A percentile compares a stretch with the other conserved stretches of the same genome.
These are phyloP conservation scores for Epistrophe eligans DNA, from an alignment of 2,888 invertebrate species.

Conservation along the genomic window DNA sequence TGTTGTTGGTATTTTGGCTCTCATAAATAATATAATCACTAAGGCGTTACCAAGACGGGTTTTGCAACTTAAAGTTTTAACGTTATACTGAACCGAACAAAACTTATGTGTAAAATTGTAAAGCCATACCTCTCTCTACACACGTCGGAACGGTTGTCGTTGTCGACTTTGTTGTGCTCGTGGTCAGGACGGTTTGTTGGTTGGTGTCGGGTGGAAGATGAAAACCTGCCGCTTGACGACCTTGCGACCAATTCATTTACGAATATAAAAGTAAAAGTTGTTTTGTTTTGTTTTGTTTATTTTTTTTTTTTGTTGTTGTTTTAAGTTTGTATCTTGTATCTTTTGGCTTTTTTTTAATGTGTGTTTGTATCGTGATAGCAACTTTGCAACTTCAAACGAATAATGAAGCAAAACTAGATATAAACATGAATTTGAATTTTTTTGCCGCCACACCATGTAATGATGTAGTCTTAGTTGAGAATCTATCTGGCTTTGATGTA, in stretches of 20 bases:
- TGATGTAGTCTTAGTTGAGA: conserved; percentile 34
- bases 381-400: conserved; percentile 34
- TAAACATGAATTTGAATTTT: conserved; percentile 61
- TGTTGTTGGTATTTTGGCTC: conserved; percentile 15
- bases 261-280: conserved; percentile 75
- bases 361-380: conserved; percentile 12
- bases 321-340: conserved; percentile 43
- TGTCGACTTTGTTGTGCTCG: neutral
- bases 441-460: conserved; percentile 48
- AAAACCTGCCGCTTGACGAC: conserved; percentile 79
- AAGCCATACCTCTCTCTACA: conserved; percentile 28
- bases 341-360: neutral
- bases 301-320: conserved; percentile 52
- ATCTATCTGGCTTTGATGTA: conserved; percentile 12
- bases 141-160: neutral
- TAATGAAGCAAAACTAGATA: conserved; percentile 1
- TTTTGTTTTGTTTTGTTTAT: conserved; percentile 54
- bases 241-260: conserved; percentile 82
- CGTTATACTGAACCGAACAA: conserved; percentile 7
- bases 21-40: conserved; percentile 64
- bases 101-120: conserved; percentile 35
- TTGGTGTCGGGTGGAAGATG: conserved; percentile 64
- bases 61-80: conserved; percentile 58
- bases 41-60: conserved; percentile 72
- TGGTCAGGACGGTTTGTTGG: conserved; percentile 2